Base-by-base conservation (phyloP, 2,797 vertebrate species). In the Dallia pectoralis region DNA sequence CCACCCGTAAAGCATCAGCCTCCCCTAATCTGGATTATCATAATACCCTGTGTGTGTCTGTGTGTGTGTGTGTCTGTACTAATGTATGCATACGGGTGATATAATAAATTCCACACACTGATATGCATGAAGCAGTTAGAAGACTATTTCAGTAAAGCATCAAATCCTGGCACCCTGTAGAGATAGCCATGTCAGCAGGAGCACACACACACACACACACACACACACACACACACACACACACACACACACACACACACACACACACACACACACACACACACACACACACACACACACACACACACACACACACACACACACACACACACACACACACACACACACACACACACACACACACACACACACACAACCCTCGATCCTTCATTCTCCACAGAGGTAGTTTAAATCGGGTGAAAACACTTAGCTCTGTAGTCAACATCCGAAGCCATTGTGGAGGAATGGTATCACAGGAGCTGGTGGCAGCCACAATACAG, bases 11-110 rank as follows among this genome's bases (percentile, higher is more conserved):
- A 77, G 79, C 67, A 70, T 7, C 14, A 66, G 77, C 77, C 86
- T 86, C 82, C 79, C 76, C 81, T 81, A 85, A 87, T 86, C 86
- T 84, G 84, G 87, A 89, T 88, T 90, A 89, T 85, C 81, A 86
- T 89, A 82, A 90, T 90, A 72, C 15, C 19, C 48, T 49, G 1
- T 49, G 16, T 49, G 5, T 16, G 47, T 49, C 14, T 49, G 47
- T 49, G 48, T 49, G 48, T 49, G 16, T 18, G 3, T 49, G 48
- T 49, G 48, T 51, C n/a, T n/a, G 0, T 48, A 15, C 4, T 9
- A 12, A 15, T 15, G 44, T 48, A 12, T 44, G 40, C 14, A 2
- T 44, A 12, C 14, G 40, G 47, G 48, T 15, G 48, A 6, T 51
- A 51, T 51, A 51, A 16, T n/a, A n/a, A 51, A 51, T 51, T 51